phyloP scores from a whole-genome alignment of 2,113 vertebrate species.

The Picathartes gymnocephalus region DNA sequence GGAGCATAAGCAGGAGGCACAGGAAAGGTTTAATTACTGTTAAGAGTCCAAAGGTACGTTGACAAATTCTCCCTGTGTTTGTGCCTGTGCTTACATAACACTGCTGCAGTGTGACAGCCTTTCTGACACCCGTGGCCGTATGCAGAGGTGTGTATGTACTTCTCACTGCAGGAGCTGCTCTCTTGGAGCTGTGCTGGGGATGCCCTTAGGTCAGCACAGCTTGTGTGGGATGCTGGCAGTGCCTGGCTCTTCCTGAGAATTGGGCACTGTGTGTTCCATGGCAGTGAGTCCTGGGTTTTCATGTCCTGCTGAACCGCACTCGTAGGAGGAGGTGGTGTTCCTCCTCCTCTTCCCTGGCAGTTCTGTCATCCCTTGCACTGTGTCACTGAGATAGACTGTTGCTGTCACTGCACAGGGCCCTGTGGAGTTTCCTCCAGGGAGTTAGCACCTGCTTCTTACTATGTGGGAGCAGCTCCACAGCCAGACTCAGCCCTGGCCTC shows the following conservation, averaged over 20 bases:
- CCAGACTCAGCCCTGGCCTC: not conserved
- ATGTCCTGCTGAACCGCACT: not conserved
- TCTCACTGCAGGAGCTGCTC: not conserved
- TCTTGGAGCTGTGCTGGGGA: not conserved
- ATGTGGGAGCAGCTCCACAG: not conserved
- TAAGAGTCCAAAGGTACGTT: not conserved
- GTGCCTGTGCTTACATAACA: rapidly evolving
- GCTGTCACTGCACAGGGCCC: not conserved
- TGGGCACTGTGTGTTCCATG: not conserved
- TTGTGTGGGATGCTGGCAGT: not conserved
- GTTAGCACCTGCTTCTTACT: not conserved
- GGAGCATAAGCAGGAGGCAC: not conserved
- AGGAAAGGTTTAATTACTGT: not conserved
- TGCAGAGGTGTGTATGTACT: not conserved
- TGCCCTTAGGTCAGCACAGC: not conserved
- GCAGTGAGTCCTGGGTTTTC: rapidly evolving
- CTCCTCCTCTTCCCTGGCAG: not conserved
- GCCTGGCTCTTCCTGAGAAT: not conserved
- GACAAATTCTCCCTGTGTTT: not conserved
- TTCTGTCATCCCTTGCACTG: not conserved
- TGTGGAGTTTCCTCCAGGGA: not conserved
- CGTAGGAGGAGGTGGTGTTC: rapidly evolving
- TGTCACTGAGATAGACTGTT: not conserved
- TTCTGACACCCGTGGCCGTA: rapidly evolving
- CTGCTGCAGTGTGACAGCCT: not conserved